phyloP scores from a whole-genome alignment of 2,797 vertebrate species.

The Threskiornis aethiopicus region DNA sequence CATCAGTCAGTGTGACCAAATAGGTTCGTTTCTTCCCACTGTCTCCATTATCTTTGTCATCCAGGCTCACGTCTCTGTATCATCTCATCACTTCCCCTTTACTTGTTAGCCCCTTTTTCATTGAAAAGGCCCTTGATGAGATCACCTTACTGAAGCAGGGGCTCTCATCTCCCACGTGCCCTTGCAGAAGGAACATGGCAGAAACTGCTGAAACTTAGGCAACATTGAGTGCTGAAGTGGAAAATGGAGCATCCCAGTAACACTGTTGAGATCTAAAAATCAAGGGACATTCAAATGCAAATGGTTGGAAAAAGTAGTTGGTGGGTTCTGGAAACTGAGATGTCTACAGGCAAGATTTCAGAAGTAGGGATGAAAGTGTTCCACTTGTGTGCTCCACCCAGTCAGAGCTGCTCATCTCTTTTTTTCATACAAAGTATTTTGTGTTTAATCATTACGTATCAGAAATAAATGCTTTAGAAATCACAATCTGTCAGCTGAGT shows the following conservation, averaged over 20 bases:
- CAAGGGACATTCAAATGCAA: background rate
- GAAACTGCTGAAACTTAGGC: background rate
- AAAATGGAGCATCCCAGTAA: background rate
- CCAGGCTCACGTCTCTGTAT: background rate
- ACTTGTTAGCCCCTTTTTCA: background rate
- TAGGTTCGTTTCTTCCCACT: background rate
- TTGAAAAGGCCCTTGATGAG: background rate
- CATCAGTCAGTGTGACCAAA: background rate
- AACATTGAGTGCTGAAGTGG: background rate
- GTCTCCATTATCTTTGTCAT: background rate
- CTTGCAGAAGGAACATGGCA: background rate
- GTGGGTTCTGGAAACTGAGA: background rate
- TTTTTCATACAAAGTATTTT: background rate
- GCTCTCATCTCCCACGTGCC: rapidly evolving
- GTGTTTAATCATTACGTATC: background rate
- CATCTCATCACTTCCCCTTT: background rate
- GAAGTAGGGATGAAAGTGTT: background rate
- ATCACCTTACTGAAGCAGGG: background rate
- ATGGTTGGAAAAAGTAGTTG: background rate
- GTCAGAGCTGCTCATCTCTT: background rate
- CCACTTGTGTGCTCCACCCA: background rate
- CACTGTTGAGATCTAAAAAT: background rate
- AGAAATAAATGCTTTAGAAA: background rate
- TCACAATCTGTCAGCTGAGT: background rate
- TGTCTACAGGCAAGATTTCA: background rate